Conservation (phyloP, 2,888 invertebrate species). For the Brachycybe producta region DNA sequence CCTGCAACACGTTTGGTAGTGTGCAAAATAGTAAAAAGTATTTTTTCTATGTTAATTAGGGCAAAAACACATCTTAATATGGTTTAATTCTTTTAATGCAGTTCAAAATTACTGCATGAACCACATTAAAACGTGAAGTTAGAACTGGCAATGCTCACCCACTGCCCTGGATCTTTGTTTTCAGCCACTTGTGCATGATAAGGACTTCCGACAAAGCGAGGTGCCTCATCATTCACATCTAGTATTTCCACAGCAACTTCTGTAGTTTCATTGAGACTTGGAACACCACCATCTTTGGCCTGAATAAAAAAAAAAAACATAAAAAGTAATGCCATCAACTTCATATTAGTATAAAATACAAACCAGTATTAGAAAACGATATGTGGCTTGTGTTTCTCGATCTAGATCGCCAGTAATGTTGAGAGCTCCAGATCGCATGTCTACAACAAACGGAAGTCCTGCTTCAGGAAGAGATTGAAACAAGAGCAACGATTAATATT, state of each 20-base stretch:
- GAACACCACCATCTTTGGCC: conserved; percentile 59
- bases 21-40: no score
- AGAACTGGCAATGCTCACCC: conserved; percentile 20
- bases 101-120: no score
- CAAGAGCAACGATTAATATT: no score
- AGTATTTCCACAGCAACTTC: conserved; percentile 64
- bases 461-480: conserved; percentile 4
- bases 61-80: no score
- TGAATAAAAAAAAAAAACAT: not conserved
- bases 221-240: conserved; percentile 72
- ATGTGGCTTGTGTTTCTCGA: conserved; percentile 25
- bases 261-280: conserved; percentile 45
- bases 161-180: conserved; percentile 55
- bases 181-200: conserved; percentile 63
- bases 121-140: no score
- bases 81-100: no score
- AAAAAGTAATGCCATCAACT: not conserved
- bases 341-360: conserved; percentile 12
- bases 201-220: conserved; percentile 63
- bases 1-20: no score
- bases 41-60: no score
- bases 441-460: conserved; percentile 27
- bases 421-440: conserved; percentile 26
- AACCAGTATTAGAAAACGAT: conserved; percentile 26
- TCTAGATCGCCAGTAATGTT: conserved; percentile 27